Evolutionary conservation across 1,140 invertebrate species (phyloP).

Genomic region (Muscidifurax raptorellus): DNA sequence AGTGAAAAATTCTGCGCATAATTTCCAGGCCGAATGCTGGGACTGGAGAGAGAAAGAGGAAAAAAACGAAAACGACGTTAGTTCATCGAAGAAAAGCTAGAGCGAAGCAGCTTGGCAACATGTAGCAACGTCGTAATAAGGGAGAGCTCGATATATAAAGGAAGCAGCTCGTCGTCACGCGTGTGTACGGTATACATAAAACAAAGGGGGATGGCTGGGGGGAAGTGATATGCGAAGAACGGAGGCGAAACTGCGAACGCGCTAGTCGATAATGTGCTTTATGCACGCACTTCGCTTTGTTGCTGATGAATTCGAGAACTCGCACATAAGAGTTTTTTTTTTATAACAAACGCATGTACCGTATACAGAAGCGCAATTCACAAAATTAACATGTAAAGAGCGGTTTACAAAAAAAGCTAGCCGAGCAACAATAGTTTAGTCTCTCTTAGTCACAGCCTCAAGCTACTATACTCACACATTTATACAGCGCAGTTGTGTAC

Average conservation of each 20-base stretch:
- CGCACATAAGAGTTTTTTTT: too few species aligned
- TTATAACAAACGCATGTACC: too few species aligned
- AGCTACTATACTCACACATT: too few species aligned
- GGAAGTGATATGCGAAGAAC: background rate
- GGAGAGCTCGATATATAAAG: background rate
- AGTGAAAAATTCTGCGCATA: conserved; percentile 1
- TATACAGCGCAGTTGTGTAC: background rate
- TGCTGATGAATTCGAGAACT: background rate
- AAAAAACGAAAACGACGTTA: background rate
- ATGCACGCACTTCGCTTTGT: background rate
- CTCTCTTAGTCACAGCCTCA: background rate
- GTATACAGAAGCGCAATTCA: background rate
- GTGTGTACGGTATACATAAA: background rate
- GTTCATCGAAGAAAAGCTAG: background rate
- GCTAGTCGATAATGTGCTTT: background rate
- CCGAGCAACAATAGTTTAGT: background rate
- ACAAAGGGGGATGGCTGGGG: background rate
- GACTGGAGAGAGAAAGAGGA: background rate
- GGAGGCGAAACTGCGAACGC: background rate
- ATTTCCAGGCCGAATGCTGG: background rate
- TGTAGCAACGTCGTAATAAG: background rate
- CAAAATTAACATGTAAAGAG: background rate
- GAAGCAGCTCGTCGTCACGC: background rate
- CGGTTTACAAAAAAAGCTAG: background rate
- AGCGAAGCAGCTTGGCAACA: background rate